A percentile compares a stretch with the other conserved stretches of the same genome.
phyloP scores from a whole-genome alignment of 1,140 invertebrate species.

The Sinonovacula constricta region DNA sequence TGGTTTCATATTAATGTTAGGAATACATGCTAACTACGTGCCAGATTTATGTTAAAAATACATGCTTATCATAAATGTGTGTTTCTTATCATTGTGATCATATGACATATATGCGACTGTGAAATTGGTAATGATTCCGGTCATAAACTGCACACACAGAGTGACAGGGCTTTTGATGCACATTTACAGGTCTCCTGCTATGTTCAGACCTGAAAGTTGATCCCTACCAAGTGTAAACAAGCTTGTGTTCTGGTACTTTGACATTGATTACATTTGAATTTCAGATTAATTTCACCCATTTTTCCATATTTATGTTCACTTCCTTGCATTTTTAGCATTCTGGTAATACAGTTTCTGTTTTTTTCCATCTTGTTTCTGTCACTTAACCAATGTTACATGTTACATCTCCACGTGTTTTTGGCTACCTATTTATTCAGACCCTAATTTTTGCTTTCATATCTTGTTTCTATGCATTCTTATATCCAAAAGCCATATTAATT shows the following conservation, averaged over 20 bases:
- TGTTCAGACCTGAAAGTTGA: not conserved
- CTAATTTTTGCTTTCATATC: not conserved
- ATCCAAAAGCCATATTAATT: not conserved
- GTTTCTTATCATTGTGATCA: too few relatives aligned
- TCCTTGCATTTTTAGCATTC: slow-evolving; percentile 44
- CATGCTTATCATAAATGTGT: too few relatives aligned
- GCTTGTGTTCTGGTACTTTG: not conserved
- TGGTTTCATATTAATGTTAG: too few relatives aligned
- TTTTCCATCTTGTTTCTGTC: slow-evolving; percentile 24
- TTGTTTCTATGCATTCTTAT: not conserved
- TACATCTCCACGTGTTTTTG: slow-evolving; percentile 11
- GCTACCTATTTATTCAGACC: not conserved
- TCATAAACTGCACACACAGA: too few relatives aligned
- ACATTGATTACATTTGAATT: not conserved
- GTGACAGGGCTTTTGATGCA: slow-evolving; percentile 3
- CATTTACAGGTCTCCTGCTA: not conserved
- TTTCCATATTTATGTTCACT: slow-evolving; percentile 42
- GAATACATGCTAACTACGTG: too few relatives aligned
- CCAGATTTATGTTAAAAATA: too few relatives aligned
- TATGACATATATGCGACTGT: too few relatives aligned
- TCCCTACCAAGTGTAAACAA: not conserved
- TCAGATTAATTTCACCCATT: slow-evolving; percentile 44
- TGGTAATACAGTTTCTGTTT: slow-evolving; percentile 52
- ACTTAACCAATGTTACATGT: slow-evolving; percentile 23
- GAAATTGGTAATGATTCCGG: too few relatives aligned